Base-by-base conservation (phyloP, 1,140 invertebrate genomes). In the Zelostemma sp. region DNA sequence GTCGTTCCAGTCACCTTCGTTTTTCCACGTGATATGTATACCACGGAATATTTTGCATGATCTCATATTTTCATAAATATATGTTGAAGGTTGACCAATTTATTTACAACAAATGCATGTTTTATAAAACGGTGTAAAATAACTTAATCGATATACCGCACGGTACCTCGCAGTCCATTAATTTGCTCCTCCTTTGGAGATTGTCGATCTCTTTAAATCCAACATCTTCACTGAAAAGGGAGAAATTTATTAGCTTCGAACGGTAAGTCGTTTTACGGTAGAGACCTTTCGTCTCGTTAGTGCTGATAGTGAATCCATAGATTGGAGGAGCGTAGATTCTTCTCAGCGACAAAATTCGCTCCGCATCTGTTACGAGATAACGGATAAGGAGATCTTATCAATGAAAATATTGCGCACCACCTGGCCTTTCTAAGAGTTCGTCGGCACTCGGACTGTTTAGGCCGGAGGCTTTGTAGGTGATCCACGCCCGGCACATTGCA, bases 311-410 rank as follows among this genome's bases (percentile, higher is more conserved):
- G 28, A 31, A 11, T 5, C n/a, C 11, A 31, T 5, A 31, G 28
- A 31, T 35, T 15, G 48, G 51, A 40, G 55, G 43, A 68, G 55
- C 28, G n/a, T 53, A 53, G 58, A 53, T 68, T 14, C 50, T 56
- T 25, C 41, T 41, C 35, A 68, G 48, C 55, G 55, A 55, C 66
- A 63, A 63, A 69, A 58, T 62, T 55, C 58, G 58, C 43, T 61
- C 53, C 31, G 48, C 41, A 68, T 66, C 55, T 55, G 55, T 58
- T 63, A 55, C 45, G 55, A 8, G 14, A 62, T 68, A 62, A 68
- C 54, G 55, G 55, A 62, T 59, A 58, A 59, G 46, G 14, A 57
- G 58, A 69, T 63, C 48, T 59, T 69, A 63, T 63, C 61, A 64
- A 60, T 63, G 50, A 56, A 56, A 63, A 60, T 63, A 60, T 55